phyloP scores from a whole-genome alignment of 1,140 invertebrate species.

The Drosophila nikananu region DNA sequence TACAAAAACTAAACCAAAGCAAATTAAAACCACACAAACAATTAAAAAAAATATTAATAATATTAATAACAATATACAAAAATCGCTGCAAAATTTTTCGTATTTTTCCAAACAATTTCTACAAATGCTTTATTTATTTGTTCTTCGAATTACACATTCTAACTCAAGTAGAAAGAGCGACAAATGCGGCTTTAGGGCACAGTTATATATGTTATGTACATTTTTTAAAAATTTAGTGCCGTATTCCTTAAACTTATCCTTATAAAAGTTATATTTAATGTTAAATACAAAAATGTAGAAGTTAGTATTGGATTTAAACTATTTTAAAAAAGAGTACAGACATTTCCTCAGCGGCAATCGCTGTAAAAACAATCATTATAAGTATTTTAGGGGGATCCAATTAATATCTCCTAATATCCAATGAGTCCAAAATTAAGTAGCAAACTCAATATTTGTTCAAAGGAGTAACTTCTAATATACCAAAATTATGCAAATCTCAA shows the following conservation, averaged over 20 bases:
- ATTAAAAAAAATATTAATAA: conserved; percentile 29
- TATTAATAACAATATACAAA: conserved; percentile 38
- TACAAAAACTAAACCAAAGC: conserved; percentile 77
- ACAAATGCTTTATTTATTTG: conserved; percentile 38
- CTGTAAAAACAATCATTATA: neutral
- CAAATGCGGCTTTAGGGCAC: conserved; percentile 19
- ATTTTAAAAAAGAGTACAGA: neutral
- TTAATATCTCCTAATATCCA: neutral
- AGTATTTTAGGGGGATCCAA: neutral
- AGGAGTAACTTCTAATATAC: neutral
- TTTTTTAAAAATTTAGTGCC: conserved; percentile 12
- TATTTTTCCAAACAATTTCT: conserved; percentile 40
- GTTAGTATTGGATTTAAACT: neutral
- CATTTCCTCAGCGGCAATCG: neutral
- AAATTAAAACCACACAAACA: conserved; percentile 59
- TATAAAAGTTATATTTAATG: conserved; percentile 7
- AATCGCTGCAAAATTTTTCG: conserved; percentile 51
- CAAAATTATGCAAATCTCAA: conserved; percentile 3
- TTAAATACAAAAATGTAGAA: conserved; percentile 7
- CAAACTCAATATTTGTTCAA: neutral
- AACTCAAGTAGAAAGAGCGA: conserved; percentile 20
- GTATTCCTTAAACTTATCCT: conserved; percentile 5
- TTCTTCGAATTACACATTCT: conserved; percentile 18
- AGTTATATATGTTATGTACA: conserved; percentile 9
- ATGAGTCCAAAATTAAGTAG: neutral